These are phyloP conservation scores for Lycaon pictus DNA, from an alignment of 2,113 vertebrate genomes.

Conservation along the genomic window DNA sequence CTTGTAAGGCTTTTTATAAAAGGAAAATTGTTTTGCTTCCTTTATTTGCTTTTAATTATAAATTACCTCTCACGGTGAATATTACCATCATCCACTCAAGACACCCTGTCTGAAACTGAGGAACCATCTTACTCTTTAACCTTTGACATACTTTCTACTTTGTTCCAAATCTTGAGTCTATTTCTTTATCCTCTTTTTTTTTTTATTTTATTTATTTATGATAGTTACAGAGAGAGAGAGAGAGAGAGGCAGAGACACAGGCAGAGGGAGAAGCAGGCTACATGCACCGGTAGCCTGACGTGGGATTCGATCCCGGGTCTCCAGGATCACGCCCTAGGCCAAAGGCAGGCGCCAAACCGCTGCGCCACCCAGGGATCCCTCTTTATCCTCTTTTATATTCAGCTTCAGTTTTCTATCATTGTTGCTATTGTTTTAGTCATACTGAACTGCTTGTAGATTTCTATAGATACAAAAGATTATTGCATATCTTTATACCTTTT, in stretches of 20 bases:
- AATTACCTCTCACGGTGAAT: background rate
- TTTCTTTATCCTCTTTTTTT: background rate
- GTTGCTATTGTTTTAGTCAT: background rate
- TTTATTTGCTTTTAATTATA: slow-evolving; percentile 44
- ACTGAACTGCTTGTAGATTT: background rate
- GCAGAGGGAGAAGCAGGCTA: no score
- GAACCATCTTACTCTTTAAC: background rate
- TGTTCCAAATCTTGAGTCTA: background rate
- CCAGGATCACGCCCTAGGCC: no score
- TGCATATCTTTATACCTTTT: background rate
- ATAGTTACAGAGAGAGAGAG: no score
- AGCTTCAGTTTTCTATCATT: background rate
- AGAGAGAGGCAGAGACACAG: no score
- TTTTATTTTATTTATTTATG: no score
- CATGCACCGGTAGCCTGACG: no score
- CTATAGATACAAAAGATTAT: background rate
- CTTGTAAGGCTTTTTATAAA: background rate
- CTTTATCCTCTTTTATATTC: background rate
- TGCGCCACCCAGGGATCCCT: background rate
- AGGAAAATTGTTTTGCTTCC: slow-evolving; percentile 17
- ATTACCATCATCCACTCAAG: background rate
- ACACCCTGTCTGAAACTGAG: background rate
- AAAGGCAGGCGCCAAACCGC: no score
- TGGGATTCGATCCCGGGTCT: no score
- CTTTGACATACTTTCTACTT: background rate